Conservation (phyloP, 2,797 vertebrate species). For the Poecile montanus region DNA sequence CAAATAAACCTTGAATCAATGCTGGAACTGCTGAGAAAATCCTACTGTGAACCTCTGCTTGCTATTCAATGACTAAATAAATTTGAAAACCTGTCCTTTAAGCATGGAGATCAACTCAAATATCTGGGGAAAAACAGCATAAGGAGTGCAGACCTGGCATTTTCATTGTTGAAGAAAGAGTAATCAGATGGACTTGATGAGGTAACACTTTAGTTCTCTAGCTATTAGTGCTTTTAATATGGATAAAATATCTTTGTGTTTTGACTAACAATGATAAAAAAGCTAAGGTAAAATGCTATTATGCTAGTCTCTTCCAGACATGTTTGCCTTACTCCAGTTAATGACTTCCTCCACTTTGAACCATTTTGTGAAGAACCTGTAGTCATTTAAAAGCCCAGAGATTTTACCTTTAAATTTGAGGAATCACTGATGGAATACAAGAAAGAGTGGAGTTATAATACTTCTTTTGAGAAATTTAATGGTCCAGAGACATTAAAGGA, state of each 20-base stretch:
- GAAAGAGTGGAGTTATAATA: neutral
- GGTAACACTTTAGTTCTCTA: neutral
- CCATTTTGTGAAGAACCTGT: neutral
- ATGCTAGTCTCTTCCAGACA: neutral
- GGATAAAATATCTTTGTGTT: neutral
- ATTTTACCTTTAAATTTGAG: neutral
- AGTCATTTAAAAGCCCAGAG: neutral
- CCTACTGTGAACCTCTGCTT: neutral
- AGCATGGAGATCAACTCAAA: neutral
- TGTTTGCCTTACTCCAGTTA: neutral
- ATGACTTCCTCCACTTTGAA: neutral
- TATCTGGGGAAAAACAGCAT: neutral
- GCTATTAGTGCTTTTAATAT: neutral
- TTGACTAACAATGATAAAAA: neutral
- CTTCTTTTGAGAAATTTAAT: neutral
- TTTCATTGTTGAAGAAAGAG: neutral
- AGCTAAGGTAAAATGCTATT: neutral
- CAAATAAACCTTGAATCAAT: neutral
- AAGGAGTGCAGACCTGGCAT: neutral
- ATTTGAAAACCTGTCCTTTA: neutral
- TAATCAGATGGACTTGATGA: neutral
- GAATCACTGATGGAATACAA: neutral
- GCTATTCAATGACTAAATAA: neutral
- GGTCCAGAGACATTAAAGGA: neutral
- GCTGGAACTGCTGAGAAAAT: neutral